Conservation (phyloP, 2,888 invertebrate genomes). For the Caradrina kadenii region DNA sequence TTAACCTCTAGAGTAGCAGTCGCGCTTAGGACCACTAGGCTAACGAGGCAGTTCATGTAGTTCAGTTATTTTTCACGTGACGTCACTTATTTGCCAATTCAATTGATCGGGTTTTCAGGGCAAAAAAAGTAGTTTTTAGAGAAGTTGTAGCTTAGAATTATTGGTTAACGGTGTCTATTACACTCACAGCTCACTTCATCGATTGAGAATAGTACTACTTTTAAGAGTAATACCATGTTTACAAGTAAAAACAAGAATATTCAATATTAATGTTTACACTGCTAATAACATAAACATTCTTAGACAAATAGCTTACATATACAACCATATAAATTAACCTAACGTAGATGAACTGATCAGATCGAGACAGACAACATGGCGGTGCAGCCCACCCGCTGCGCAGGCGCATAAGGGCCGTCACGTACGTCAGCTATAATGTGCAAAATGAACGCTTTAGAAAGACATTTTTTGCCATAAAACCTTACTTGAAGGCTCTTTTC, state of each 20-base stretch:
- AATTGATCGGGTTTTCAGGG: too few species aligned
- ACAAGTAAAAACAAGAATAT: slow-evolving; percentile 15
- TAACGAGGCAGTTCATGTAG: too few species aligned
- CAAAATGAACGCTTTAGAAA: background rate
- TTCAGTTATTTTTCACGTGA: too few species aligned
- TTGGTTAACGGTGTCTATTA: too few species aligned
- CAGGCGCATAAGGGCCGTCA: slow-evolving; percentile 22
- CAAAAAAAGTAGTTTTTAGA: too few species aligned
- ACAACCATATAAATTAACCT: slow-evolving; percentile 46
- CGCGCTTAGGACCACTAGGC: too few species aligned
- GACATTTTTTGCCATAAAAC: background rate
- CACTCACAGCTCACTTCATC: too few species aligned
- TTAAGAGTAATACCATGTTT: background rate
- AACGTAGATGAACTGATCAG: slow-evolving; percentile 62
- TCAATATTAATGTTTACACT: slow-evolving; percentile 26
- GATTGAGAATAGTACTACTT: background rate
- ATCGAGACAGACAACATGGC: slow-evolving; percentile 53
- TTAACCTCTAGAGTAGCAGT: too few species aligned
- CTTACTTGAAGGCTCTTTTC: too few species aligned
- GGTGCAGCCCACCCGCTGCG: slow-evolving; percentile 61
- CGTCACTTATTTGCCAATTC: too few species aligned
- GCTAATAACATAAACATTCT: slow-evolving; percentile 40
- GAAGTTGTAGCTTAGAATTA: too few species aligned
- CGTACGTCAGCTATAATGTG: slow-evolving; percentile 6
- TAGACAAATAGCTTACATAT: slow-evolving; percentile 54